Evolutionary conservation across 2,113 vertebrate genomes (phyloP), one percentile per base, ranked within the genome.

Genomic region (Pseudorhombus dupliciocellatus): DNA sequence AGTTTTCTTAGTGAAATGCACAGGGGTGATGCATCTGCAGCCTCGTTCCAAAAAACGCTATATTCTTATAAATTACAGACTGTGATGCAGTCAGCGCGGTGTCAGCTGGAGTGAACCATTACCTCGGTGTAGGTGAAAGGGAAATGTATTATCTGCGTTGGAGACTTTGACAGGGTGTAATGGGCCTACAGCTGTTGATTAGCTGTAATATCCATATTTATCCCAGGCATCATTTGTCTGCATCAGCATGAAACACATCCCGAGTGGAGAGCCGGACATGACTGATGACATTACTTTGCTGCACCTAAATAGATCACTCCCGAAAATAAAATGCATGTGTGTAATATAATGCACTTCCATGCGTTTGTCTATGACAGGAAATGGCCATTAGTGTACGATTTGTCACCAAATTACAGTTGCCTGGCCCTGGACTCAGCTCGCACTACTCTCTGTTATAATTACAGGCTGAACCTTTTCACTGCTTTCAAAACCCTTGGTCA

Each of bases 181-280:
- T 60, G 68, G 57, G 25, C 44, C 63, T 73, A 30, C 69, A 75
- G 75, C 84, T 83, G 77, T 88, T 86, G 84, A 90, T 84, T 75
- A 67, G 74, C 78, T 75, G 83, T 88, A 84, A 85, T 86, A 76
- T 80, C 56, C 55, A 16, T 79, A 80, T 88, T 70, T 81, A 76
- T 87, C 52, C 51, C 24, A 30, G 22, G 46, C 31, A 60, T 78
- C 76, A 75, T 91, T 87, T 75, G 72, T 89, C 73, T 79, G 55
- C 75, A 84, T 81, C 75, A 77, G 78, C 56, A 80, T 56, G 67
- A 86, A 89, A 70, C 55, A 30, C 34, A 34, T 70, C 67, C 65
- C 30, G 34, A 40, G 34, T 44, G 56, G 67, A 75, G 55, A 42
- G 8, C 30, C 51, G 8, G 11, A 60, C 53, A 52, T 77, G 72